These are phyloP conservation scores for Drosophila nr. perissopoda DNA, from an alignment of 2,888 invertebrate genomes.

Conservation along the genomic window DNA sequence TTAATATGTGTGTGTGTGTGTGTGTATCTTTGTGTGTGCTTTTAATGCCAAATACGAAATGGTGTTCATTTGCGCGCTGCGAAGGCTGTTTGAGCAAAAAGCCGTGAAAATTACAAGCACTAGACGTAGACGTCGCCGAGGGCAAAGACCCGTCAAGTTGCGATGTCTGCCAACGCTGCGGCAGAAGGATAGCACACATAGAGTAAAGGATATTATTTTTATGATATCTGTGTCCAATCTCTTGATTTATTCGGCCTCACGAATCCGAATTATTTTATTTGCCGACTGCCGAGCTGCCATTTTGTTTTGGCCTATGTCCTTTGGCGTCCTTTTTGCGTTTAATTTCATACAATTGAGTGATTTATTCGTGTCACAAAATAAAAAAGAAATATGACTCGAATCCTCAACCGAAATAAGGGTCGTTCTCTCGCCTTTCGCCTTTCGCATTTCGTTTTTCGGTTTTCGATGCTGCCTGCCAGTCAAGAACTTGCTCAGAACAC, in stretches of 20 bases:
- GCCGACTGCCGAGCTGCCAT: conserved; percentile 66
- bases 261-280: conserved; percentile 82
- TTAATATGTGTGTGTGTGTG: conserved; percentile 2
- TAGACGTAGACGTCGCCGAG: background rate
- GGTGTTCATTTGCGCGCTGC: conserved; percentile 62
- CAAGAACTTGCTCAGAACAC: conserved; percentile 42
- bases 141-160: conserved; percentile 54
- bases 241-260: conserved; percentile 84
- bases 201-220: conserved; percentile 83
- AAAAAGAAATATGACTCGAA: conserved; percentile 82
- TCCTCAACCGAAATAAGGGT: conserved; percentile 74
- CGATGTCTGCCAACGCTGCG: conserved; percentile 42
- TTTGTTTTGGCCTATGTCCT: conserved; percentile 61
- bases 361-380: conserved; percentile 84
- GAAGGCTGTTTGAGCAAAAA: conserved; percentile 18
- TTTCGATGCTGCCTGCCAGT: conserved; percentile 34
- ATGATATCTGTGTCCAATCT: conserved; percentile 85
- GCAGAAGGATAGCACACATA: conserved; percentile 43
- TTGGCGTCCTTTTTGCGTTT: conserved; percentile 72
- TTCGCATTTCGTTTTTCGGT: conserved; percentile 3
- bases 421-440: conserved; percentile 45
- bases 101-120: background rate
- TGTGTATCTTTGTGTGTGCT: conserved; percentile 9
- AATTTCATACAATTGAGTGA: conserved; percentile 84
- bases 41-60: conserved; percentile 39